A percentile compares a stretch with the other conserved stretches of the same genome.
phyloP scores from a whole-genome alignment of 2,888 invertebrate species.

The Eupeodes luniger region DNA sequence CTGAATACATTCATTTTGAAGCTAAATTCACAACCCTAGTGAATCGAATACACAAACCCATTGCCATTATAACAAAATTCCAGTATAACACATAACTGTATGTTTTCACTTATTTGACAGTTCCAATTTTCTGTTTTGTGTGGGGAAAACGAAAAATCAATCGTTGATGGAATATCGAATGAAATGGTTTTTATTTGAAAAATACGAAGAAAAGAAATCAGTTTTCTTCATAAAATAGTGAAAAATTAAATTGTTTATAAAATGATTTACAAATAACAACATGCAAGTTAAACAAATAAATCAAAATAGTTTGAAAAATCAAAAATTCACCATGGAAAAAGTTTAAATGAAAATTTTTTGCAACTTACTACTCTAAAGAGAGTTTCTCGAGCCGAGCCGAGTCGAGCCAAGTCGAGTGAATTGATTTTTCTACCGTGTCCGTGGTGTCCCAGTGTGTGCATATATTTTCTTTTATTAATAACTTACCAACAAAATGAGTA shows the following conservation, averaged over 20 bases:
- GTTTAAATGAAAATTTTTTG: background rate
- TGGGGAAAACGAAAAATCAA: constrained; percentile 74
- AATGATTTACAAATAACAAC: constrained; percentile 10
- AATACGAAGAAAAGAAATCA: background rate
- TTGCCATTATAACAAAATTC: background rate
- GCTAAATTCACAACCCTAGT: background rate
- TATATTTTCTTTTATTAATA: background rate
- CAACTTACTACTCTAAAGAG: background rate
- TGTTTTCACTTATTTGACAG: constrained; percentile 43
- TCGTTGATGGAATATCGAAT: constrained; percentile 59
- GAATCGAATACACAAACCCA: background rate
- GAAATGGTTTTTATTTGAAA: constrained; percentile 48
- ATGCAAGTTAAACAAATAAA: background rate
- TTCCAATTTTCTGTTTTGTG: constrained; percentile 60
- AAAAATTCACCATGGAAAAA: background rate
- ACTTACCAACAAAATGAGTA: constrained; percentile 62
- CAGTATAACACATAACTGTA: background rate
- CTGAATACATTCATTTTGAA: background rate
- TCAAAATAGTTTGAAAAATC: background rate
- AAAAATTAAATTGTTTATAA: background rate
- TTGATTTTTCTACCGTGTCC: constrained; percentile 64
- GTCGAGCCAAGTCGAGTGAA: constrained; percentile 1
- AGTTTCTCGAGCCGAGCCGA: background rate
- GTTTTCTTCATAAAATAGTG: constrained; percentile 30
- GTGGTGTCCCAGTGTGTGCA: too few relatives aligned